A percentile compares a stretch with the other conserved stretches of the same genome.
Conservation (phyloP, 2,888 invertebrate genomes). For the Tipula unca region DNA sequence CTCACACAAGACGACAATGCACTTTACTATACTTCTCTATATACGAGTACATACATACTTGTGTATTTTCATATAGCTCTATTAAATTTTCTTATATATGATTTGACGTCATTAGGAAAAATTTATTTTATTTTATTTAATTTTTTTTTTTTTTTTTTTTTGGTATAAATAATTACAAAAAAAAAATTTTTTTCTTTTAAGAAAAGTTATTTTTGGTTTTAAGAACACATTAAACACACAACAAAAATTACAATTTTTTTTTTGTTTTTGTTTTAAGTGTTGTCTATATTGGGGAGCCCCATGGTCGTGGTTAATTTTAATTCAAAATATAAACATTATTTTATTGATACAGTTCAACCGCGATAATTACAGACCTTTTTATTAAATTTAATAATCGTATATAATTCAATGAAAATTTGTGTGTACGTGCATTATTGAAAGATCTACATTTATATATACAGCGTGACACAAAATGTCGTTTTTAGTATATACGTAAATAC, state of each 20-base stretch:
- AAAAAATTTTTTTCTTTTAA: not conserved
- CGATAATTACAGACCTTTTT: not conserved
- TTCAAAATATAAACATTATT: not conserved
- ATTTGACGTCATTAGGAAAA: slow-evolving; percentile 14
- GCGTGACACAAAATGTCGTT: not conserved
- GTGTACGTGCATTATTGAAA: not conserved
- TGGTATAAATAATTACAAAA: not conserved
- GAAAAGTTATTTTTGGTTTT: slow-evolving; percentile 14
- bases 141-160: not conserved
- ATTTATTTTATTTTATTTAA: not conserved
- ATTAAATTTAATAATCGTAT: not conserved
- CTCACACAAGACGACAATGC: not conserved
- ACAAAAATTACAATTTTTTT: not conserved
- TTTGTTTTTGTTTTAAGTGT: not conserved
- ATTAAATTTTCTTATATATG: not conserved
- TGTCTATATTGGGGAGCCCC: slow-evolving; percentile 14
- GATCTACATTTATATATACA: not conserved
- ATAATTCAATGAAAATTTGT: not conserved
- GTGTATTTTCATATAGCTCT: not conserved
- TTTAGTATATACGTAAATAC: not conserved
- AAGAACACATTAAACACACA: slow-evolving; percentile 4
- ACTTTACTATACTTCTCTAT: not conserved
- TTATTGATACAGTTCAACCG: not conserved
- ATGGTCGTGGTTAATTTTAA: slow-evolving; percentile 8
- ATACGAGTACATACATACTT: too few species aligned